A percentile compares a stretch with the other conserved stretches of the same genome.
Evolutionary conservation across 2,797 vertebrate genomes (phyloP).

Genomic region (Rhinichthys osculus): DNA sequence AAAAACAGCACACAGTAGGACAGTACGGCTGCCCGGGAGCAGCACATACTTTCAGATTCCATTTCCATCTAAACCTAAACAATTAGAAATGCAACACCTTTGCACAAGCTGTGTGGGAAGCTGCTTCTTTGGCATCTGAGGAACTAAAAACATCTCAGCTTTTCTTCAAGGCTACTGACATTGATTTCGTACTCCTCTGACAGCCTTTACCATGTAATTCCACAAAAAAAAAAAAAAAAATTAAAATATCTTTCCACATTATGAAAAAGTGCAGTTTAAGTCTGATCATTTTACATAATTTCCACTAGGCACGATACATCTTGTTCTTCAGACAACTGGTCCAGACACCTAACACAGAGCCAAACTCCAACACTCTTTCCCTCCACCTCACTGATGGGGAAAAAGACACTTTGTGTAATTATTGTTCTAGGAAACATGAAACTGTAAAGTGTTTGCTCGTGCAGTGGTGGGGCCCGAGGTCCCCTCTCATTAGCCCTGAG

Average conservation of each 20-base stretch:
- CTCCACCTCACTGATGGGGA: not conserved
- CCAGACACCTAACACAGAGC: conserved; percentile 36
- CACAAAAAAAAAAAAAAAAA: not conserved
- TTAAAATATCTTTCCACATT: conserved; percentile 1
- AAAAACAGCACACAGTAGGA: conserved; percentile 48
- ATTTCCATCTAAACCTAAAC: conserved; percentile 52
- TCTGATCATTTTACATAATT: not conserved
- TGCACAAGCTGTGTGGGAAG: conserved; percentile 43
- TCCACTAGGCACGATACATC: not conserved
- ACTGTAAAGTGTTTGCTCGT: conserved; percentile 24
- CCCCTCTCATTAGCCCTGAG: conserved; percentile 57
- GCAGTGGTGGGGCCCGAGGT: conserved; percentile 23
- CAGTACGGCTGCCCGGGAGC: conserved; percentile 36
- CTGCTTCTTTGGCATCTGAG: conserved; percentile 36
- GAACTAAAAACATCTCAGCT: conserved; percentile 51
- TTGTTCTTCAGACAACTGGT: conserved; percentile 29
- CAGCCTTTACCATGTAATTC: conserved; percentile 41
- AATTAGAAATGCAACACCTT: conserved; percentile 56
- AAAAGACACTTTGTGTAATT: conserved; percentile 42
- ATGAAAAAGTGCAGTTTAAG: not conserved
- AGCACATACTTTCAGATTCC: conserved; percentile 55
- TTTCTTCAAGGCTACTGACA: conserved; percentile 50
- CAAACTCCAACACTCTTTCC: conserved; percentile 4
- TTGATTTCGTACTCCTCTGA: conserved; percentile 16
- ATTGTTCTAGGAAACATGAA: conserved; percentile 47